Evolutionary conservation across 2,113 vertebrate species (phyloP).

Genomic region (Stictonetta naevosa): DNA sequence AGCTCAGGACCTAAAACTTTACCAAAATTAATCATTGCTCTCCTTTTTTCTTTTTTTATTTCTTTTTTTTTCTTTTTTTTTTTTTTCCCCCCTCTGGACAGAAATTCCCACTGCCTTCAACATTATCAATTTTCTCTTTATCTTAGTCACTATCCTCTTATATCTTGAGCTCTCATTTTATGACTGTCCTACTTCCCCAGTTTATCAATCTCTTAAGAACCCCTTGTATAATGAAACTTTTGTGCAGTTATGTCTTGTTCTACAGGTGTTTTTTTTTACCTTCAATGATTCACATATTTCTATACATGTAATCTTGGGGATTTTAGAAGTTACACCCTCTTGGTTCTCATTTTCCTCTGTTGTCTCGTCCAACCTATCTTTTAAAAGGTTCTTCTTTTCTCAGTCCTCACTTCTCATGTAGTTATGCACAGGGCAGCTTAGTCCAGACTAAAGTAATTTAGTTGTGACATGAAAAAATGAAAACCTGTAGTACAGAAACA

Average conservation of each 20-base stretch:
- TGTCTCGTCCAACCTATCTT: background rate
- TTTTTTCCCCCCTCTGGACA: no score
- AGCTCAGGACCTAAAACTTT: background rate
- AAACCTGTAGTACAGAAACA: background rate
- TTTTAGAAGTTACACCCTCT: background rate
- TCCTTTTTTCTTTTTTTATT: background rate
- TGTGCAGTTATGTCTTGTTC: background rate
- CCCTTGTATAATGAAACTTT: background rate
- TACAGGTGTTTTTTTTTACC: background rate
- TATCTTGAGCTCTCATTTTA: background rate
- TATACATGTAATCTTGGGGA: background rate
- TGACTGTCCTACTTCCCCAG: background rate
- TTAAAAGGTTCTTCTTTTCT: background rate
- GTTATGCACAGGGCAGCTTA: background rate
- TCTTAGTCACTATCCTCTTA: background rate
- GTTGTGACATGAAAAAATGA: background rate
- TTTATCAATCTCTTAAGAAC: background rate
- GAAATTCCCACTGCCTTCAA: background rate
- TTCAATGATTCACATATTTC: background rate
- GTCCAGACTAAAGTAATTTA: background rate
- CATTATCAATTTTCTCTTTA: background rate
- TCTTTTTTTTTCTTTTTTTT: background rate
- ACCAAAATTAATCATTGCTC: background rate
- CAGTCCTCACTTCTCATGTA: background rate
- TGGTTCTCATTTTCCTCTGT: background rate